Evolutionary conservation across 2,888 invertebrate species (phyloP), one percentile per base, ranked within the genome.

Genomic region (Cataglyphis livida): DNA sequence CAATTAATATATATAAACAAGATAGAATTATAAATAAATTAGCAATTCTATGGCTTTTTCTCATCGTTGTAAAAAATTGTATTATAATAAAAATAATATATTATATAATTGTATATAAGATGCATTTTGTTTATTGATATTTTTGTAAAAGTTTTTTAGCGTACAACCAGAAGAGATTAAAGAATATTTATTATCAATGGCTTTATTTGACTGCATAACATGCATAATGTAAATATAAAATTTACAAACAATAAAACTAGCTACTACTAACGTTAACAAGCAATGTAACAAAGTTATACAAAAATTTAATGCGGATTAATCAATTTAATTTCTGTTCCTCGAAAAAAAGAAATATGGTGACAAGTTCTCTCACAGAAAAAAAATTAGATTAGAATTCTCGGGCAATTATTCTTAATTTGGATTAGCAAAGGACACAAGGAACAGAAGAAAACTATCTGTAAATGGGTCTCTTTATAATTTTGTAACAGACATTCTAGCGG

Each of bases 381-480:
- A 35, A 35, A 28, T 65, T 65, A 65, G 5, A 51, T 51, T 21
- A 3, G 5, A 48, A 32, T 48, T 21, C 18, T 32, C 21, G 0
- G 28, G 9, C 15, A 7, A 9, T n/a, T 3, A 15, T 5, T 3
- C 2, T 28, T 65, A 12, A 25, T 41, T 65, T n/a, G 4, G 1
- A n/a, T n/a, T 54, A n/a, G 5, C 15, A 21, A 78, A 48, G 10
- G 0, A 15, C 51, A 57, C 3, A 32, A 76, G 12, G 2, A 28
- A 12, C 44, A 41, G 12, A 54, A 66, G 38, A 9, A 2, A 57
- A 21, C 3, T 68, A 21, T 25, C 3, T 41, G 9, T 1, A 35
- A 54, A 38, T 54, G n/a, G 25, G 54, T 65, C 18, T 35, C 62
- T 65, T n/a, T n/a, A n/a, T 54, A 65, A 66, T 41, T 41, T 66